phyloP scores from a whole-genome alignment of 2,888 invertebrate species.

The Watsonalla cultraria region DNA sequence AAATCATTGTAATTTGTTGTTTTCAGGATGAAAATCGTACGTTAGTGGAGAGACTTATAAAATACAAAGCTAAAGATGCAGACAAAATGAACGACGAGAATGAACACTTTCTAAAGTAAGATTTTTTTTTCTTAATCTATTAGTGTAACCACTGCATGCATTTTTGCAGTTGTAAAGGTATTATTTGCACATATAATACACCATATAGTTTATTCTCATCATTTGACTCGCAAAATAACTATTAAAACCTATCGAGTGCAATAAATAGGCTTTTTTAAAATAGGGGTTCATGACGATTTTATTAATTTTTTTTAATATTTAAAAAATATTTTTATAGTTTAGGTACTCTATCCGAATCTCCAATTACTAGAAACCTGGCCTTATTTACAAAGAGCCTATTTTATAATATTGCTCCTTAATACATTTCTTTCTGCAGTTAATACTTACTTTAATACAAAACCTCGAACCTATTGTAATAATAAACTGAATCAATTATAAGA shows the following conservation, averaged over 20 bases:
- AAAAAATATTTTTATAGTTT: no score
- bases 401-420: no score
- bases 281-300: no score
- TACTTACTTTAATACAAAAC: no score
- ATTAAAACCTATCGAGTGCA: no score
- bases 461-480: background rate
- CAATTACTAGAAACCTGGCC: no score
- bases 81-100: constrained; percentile 98
- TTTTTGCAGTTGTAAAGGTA: constrained; percentile 33
- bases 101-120: constrained; percentile 94
- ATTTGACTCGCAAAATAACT: no score
- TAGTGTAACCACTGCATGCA: constrained; percentile 25
- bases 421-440: no score
- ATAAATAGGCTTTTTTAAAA: no score
- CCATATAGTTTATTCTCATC: background rate
- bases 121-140: constrained; percentile 7
- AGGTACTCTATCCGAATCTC: no score
- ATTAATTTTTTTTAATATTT: no score
- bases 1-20: constrained; percentile 19
- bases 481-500: constrained; percentile 33
- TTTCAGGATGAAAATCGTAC: constrained; percentile 92
- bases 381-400: no score
- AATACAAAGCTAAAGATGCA: constrained; percentile 95
- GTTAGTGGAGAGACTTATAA: constrained; percentile 91
- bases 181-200: constrained; percentile 1